Evolutionary conservation across 2,888 invertebrate genomes (phyloP).

Genomic region (Cyrtodaria siliqua): DNA sequence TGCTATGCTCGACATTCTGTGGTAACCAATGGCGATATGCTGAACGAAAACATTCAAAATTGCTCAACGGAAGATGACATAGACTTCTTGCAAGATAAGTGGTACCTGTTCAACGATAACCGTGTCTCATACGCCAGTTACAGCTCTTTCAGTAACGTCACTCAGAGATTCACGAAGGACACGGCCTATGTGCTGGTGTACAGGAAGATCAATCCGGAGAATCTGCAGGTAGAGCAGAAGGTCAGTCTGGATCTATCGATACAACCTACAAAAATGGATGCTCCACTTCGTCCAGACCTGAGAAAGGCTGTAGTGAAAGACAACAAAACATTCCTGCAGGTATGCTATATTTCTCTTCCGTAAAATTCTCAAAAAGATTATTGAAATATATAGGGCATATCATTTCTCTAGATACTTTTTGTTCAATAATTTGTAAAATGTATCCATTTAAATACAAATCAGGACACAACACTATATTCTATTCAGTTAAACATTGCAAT

Average conservation of each 20-base stretch:
- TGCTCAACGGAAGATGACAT: slow-evolving; percentile 71
- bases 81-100: slow-evolving; percentile 87
- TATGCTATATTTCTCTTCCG: too few species aligned
- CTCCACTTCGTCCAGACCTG: slow-evolving; percentile 70
- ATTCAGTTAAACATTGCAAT: too few species aligned
- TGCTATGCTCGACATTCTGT: slow-evolving; percentile 89
- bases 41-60: slow-evolving; percentile 63
- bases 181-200: slow-evolving; percentile 95
- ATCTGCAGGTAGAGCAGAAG: slow-evolving; percentile 32
- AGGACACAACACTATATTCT: too few species aligned
- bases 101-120: slow-evolving; percentile 94
- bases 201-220: slow-evolving; percentile 70
- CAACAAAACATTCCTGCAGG: slow-evolving; percentile 75
- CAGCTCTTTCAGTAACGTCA: slow-evolving; percentile 79
- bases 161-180: slow-evolving; percentile 88
- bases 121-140: slow-evolving; percentile 87
- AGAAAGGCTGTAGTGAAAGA: slow-evolving; percentile 74
- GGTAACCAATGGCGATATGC: slow-evolving; percentile 60
- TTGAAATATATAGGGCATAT: too few species aligned
- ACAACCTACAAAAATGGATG: slow-evolving; percentile 58
- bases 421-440: too few species aligned
- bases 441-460: too few species aligned
- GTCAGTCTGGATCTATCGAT: slow-evolving; percentile 46
- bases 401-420: too few species aligned
- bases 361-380: too few species aligned